phyloP scores from a whole-genome alignment of 2,797 vertebrate genomes.

The Lepilemur septentrionalis region DNA sequence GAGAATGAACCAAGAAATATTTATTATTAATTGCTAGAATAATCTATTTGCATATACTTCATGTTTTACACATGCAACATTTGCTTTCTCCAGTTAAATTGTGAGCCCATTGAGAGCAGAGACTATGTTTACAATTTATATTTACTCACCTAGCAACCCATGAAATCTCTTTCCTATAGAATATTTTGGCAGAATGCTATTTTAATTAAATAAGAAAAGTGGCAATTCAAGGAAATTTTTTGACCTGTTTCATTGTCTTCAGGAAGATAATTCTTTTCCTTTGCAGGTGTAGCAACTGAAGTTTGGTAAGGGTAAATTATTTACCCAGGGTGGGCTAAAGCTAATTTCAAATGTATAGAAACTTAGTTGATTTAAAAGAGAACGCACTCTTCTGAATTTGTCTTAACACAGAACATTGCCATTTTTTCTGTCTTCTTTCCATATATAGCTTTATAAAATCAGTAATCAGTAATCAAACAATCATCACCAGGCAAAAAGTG shows the following conservation, averaged over 20 bases:
- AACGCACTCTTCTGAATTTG: background rate
- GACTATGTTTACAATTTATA: background rate
- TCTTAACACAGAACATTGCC: background rate
- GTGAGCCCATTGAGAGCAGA: background rate
- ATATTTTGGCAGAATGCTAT: background rate
- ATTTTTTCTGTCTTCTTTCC: background rate
- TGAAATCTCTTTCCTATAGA: background rate
- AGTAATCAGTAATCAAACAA: background rate
- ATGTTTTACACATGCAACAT: background rate
- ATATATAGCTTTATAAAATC: background rate
- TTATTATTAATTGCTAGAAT: constrained; percentile 4
- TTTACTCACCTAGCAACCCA: background rate
- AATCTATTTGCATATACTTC: background rate
- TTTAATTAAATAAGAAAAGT: background rate
- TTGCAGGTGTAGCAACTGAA: background rate
- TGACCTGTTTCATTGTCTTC: background rate
- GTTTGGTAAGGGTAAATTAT: background rate
- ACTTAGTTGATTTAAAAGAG: background rate
- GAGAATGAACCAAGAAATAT: background rate
- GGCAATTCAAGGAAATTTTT: background rate
- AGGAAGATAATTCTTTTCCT: background rate
- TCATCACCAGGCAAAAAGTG: background rate
- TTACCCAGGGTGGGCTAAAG: background rate
- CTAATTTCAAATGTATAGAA: background rate
- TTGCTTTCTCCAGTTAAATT: background rate